These are phyloP conservation scores for Onchidella celtica DNA, from an alignment of 2,888 invertebrate genomes.

Conservation along the genomic window DNA sequence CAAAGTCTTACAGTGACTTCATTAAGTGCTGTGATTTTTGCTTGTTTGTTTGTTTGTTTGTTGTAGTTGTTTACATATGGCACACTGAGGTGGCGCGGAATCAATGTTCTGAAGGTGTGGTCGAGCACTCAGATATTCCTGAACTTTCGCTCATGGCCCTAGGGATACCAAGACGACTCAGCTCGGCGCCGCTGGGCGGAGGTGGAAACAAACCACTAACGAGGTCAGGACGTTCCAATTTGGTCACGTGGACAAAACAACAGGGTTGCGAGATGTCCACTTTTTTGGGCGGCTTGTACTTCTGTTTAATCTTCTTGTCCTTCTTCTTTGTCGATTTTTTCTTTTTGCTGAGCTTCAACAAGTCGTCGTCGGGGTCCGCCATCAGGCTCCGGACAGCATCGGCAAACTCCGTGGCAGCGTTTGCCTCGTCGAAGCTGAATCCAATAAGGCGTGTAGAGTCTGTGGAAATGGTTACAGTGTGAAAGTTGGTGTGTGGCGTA, in stretches of 20 bases:
- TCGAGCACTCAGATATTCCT: constrained; percentile 60
- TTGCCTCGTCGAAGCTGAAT: constrained; percentile 88
- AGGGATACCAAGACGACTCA: constrained; percentile 58
- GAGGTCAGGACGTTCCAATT: constrained; percentile 83
- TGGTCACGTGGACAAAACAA: constrained; percentile 91
- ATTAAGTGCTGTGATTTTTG: too few species aligned
- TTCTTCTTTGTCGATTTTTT: too few species aligned
- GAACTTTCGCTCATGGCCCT: constrained; percentile 64
- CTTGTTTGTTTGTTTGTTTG: too few species aligned
- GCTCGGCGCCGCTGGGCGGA: constrained; percentile 52
- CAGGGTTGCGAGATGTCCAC: constrained; percentile 91
- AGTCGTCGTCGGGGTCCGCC: constrained; percentile 89
- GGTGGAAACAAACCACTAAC: constrained; percentile 40
- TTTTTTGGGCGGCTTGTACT: constrained; percentile 85
- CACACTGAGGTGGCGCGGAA: neutral
- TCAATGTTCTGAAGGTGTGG: constrained; percentile 52
- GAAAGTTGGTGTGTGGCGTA: constrained; percentile 86
- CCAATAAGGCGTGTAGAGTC: constrained; percentile 90
- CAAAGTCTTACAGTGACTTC: too few species aligned
- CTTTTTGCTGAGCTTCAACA: constrained; percentile 85
- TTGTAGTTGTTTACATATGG: too few species aligned
- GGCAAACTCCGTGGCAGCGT: constrained; percentile 86
- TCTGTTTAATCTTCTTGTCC: constrained; percentile 61
- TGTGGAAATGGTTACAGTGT: constrained; percentile 89
- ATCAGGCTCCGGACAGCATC: constrained; percentile 84